Conservation (phyloP, 2,888 invertebrate species). For the Invenusta paracnida region DNA sequence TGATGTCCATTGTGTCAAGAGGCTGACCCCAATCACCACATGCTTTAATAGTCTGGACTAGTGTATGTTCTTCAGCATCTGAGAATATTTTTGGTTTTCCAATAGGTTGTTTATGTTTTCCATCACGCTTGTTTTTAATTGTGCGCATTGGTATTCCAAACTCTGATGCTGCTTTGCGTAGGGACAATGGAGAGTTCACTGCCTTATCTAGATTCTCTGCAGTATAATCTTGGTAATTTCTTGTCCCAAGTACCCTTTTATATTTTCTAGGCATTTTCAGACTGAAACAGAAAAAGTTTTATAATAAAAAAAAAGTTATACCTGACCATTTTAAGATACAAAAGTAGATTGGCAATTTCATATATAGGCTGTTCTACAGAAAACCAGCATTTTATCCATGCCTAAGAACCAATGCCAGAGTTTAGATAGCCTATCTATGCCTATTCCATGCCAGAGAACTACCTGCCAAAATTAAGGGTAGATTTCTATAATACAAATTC, state of each 20-base stretch:
- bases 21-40: not conserved
- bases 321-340: too few species aligned
- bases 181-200: not conserved
- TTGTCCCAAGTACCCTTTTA: not conserved
- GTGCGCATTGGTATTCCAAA: not conserved
- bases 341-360: too few species aligned
- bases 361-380: too few species aligned
- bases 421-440: too few species aligned
- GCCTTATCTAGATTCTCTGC: not conserved
- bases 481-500: too few species aligned
- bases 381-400: too few species aligned
- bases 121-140: not conserved
- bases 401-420: too few species aligned
- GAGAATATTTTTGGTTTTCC: not conserved
- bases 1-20: not conserved
- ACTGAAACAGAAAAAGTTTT: too few species aligned
- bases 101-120: not conserved
- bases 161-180: not conserved
- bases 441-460: too few species aligned
- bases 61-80: not conserved
- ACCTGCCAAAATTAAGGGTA: too few species aligned
- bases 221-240: not conserved
- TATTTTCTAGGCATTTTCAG: not conserved
- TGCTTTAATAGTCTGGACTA: not conserved
- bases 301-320: too few species aligned